Conservation (phyloP, 2,797 vertebrate species). For the Zenarchopterus dispar region DNA sequence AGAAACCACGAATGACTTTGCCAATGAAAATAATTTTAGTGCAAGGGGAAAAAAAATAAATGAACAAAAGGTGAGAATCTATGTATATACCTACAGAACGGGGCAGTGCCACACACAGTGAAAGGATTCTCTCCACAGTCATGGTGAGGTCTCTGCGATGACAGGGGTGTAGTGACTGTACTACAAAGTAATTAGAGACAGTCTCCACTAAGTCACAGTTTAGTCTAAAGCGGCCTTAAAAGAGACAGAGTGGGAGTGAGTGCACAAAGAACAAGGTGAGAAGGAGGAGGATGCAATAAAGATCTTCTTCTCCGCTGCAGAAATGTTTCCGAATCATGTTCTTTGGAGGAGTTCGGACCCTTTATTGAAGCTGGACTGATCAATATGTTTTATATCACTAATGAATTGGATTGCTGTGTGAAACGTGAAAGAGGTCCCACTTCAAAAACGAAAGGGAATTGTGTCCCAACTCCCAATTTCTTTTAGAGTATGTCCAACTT, state of each 20-base stretch:
- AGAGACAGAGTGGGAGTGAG: conserved; percentile 77
- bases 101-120: conserved; percentile 72
- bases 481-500: too few relatives aligned
- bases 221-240: conserved; percentile 75
- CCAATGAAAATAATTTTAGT: conserved; percentile 54
- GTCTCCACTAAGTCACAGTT: conserved; percentile 77
- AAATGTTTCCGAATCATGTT: background rate
- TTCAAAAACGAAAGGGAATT: too few relatives aligned
- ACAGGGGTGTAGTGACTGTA: conserved; percentile 62
- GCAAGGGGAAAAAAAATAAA: conserved; percentile 36
- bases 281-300: conserved; percentile 36
- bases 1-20: conserved; percentile 28
- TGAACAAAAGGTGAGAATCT: conserved; percentile 33
- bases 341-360: background rate
- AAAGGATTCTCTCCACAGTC: conserved; percentile 51
- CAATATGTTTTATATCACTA: background rate
- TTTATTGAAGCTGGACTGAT: conserved; percentile 13
- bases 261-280: conserved; percentile 58
- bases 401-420: background rate
- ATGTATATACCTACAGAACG: conserved; percentile 18
- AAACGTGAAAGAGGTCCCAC: background rate
- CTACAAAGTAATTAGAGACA: conserved; percentile 77
- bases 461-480: too few relatives aligned
- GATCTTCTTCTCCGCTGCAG: background rate
- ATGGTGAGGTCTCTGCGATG: conserved; percentile 59